Conservation (phyloP, 2,888 invertebrate species). For the Andrena fulva region DNA sequence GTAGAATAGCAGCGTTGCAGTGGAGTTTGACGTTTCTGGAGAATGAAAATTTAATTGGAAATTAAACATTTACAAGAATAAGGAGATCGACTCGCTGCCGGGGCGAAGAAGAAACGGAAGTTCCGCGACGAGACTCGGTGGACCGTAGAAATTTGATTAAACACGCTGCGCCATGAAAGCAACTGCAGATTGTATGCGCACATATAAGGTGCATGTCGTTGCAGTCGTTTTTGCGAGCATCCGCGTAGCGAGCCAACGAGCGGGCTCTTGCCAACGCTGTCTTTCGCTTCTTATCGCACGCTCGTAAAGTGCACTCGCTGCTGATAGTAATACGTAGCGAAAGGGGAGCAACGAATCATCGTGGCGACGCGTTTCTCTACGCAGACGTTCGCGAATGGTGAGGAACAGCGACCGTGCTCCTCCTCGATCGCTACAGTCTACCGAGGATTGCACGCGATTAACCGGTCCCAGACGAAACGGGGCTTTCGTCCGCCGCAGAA, state of each 20-base stretch:
- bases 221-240: conserved; percentile 48
- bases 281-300: conserved; percentile 54
- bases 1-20: neutral
- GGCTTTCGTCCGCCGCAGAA: neutral
- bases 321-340: conserved; percentile 51
- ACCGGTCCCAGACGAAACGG: neutral
- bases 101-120: conserved; percentile 6
- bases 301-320: conserved; percentile 57
- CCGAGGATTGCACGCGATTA: neutral
- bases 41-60: conserved; percentile 2
- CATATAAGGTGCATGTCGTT: conserved; percentile 49
- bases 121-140: neutral
- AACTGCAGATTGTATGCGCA: conserved; percentile 56
- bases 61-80: neutral
- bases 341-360: conserved; percentile 40
- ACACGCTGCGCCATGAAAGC: conserved; percentile 43
- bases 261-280: conserved; percentile 55
- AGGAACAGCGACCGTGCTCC: neutral
- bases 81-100: conserved; percentile 24
- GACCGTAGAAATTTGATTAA: conserved; percentile 41
- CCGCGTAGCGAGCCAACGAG: conserved; percentile 51
- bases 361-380: conserved; percentile 28
- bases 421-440: neutral
- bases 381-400: neutral
- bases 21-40: neutral